A percentile compares a stretch with the other conserved stretches of the same genome.
Evolutionary conservation across 1,140 invertebrate genomes (phyloP).

Genomic region (Copidosoma floridanum): DNA sequence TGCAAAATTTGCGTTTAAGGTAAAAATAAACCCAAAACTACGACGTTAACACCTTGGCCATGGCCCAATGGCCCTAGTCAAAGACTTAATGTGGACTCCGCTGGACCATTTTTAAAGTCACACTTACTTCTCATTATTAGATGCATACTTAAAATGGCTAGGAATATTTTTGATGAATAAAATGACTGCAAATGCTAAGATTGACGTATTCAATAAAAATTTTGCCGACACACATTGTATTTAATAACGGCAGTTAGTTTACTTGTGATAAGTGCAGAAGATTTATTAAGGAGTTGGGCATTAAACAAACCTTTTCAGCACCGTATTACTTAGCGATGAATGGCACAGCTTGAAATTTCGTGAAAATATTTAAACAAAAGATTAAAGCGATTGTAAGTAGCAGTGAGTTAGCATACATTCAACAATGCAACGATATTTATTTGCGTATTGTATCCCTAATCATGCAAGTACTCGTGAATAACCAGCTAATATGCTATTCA

Average conservation of each 20-base stretch:
- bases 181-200: constrained; percentile 20
- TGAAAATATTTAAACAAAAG: constrained; percentile 6
- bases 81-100: background rate
- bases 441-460: background rate
- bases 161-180: constrained; percentile 1
- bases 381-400: background rate
- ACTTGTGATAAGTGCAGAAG: constrained; percentile 26
- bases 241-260: constrained; percentile 35
- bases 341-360: constrained; percentile 39
- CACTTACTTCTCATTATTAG: background rate
- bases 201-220: constrained; percentile 31
- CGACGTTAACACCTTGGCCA: background rate
- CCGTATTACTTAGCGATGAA: constrained; percentile 40
- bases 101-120: background rate
- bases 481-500: background rate
- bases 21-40: background rate
- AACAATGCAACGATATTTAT: background rate
- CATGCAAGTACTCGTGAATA: background rate
- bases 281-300: constrained; percentile 35
- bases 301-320: constrained; percentile 28
- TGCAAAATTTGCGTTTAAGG: background rate
- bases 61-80: background rate
- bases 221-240: constrained; percentile 29
- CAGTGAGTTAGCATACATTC: background rate
- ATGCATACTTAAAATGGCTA: background rate